Percentiles rank a stretch among this genome's conserved stretches.
Evolutionary conservation across 1,140 invertebrate genomes (phyloP).

Genomic region (Dreissena polymorpha): DNA sequence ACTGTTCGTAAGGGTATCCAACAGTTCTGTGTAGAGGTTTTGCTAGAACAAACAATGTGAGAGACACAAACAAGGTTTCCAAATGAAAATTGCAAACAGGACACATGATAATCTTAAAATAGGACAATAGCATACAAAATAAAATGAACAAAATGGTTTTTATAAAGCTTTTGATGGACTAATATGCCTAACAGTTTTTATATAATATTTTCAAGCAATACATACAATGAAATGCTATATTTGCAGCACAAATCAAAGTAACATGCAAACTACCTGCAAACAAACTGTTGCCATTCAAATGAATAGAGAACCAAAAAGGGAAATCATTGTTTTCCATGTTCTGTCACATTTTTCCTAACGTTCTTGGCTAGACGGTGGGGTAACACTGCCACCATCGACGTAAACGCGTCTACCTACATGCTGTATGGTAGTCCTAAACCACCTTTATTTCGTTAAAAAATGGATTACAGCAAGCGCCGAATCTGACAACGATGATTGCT

Average conservation of each 20-base stretch:
- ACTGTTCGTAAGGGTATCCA: background rate
- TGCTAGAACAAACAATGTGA: background rate
- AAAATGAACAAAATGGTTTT: too few relatives aligned
- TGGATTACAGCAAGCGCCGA: background rate
- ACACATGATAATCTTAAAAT: background rate
- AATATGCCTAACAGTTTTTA: too few relatives aligned
- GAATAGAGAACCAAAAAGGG: too few relatives aligned
- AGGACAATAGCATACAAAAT: too few relatives aligned
- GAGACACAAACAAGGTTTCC: background rate
- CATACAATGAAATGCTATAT: too few relatives aligned
- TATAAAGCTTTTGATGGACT: too few relatives aligned
- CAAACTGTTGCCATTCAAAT: too few relatives aligned
- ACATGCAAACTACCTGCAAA: too few relatives aligned
- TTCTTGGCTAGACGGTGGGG: background rate
- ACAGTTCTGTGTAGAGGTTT: background rate
- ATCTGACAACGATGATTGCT: background rate
- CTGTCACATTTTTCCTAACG: background rate
- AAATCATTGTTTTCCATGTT: background rate
- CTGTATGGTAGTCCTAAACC: background rate
- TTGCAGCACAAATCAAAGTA: too few relatives aligned
- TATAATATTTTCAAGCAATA: too few relatives aligned
- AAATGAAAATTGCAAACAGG: background rate
- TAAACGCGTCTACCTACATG: background rate
- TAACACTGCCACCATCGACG: background rate
- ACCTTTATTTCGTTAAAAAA: background rate